Percentiles rank a stretch among this genome's conserved stretches.
Evolutionary conservation across 2,797 vertebrate genomes (phyloP).

Genomic region (Aselliscus stoliczkanus): DNA sequence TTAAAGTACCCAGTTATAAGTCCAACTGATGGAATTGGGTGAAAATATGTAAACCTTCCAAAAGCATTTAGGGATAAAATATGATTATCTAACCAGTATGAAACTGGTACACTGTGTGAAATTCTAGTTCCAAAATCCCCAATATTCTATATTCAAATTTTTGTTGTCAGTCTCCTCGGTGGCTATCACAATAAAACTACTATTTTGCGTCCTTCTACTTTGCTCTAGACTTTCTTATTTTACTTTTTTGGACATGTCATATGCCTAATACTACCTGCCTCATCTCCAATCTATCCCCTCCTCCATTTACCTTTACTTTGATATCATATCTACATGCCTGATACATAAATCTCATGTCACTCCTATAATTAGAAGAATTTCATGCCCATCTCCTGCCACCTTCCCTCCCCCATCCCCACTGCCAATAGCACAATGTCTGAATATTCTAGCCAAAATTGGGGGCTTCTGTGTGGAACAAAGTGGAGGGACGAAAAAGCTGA

Average conservation of each 20-base stretch:
- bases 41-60: not conserved
- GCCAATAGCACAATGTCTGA: not conserved
- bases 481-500: not conserved
- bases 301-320: not conserved
- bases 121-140: not conserved
- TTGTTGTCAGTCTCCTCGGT: not conserved
- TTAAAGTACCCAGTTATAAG: not conserved
- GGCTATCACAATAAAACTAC: not conserved
- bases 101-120: not conserved
- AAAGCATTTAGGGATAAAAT: not conserved
- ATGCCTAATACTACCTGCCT: not conserved
- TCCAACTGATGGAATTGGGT: not conserved
- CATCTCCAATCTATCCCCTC: not conserved
- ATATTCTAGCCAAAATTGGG: not conserved
- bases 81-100: not conserved
- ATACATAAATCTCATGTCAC: not conserved
- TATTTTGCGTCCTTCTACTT: not conserved
- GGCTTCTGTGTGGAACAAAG: not conserved
- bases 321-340: not conserved
- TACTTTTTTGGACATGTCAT: not conserved
- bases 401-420: no score
- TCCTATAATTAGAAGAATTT: not conserved
- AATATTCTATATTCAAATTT: not conserved
- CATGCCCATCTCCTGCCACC: not conserved
- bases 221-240: not conserved